These are phyloP conservation scores for Lagorchestes hirsutus DNA, from an alignment of 2,797 vertebrate genomes.

Conservation along the genomic window DNA sequence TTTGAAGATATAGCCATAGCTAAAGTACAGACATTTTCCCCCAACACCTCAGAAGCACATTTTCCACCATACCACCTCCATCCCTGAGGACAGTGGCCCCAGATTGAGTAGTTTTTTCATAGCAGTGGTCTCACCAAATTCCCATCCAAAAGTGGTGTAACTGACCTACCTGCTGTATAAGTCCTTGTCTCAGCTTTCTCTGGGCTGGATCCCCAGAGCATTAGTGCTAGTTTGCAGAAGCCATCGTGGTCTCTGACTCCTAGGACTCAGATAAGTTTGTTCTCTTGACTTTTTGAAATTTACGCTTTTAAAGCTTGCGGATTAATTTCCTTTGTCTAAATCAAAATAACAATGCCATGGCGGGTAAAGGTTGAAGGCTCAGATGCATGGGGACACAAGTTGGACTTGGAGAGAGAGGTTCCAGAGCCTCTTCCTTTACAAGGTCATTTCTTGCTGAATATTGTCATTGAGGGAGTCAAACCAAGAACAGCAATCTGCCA, in stretches of 20 bases:
- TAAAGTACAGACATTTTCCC: not conserved
- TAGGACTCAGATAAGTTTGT: not conserved
- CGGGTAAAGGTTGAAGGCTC: not conserved
- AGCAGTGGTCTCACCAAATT: not conserved
- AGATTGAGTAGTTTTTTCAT: not conserved
- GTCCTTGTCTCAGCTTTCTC: not conserved
- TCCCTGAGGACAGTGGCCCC: not conserved
- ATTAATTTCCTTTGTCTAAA: not conserved
- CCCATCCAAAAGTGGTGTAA: not conserved
- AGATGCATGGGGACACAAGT: not conserved
- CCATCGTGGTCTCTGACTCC: not conserved
- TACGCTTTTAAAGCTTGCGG: not conserved
- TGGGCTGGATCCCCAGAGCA: not conserved
- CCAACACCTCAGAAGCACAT: not conserved
- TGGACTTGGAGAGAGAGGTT: not conserved
- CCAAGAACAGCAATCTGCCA: not conserved
- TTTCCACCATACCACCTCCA: not conserved
- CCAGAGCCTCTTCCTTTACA: not conserved
- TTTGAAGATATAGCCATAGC: not conserved
- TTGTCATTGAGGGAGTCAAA: not conserved
- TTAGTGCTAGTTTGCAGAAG: not conserved
- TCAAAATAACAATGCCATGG: not conserved
- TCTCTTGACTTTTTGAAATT: not conserved
- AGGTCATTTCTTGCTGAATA: not conserved
- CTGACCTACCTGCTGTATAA: not conserved